Evolutionary conservation across 2,797 vertebrate genomes (phyloP), one percentile per base, ranked within the genome.

Genomic region (Myripristis murdjan): DNA sequence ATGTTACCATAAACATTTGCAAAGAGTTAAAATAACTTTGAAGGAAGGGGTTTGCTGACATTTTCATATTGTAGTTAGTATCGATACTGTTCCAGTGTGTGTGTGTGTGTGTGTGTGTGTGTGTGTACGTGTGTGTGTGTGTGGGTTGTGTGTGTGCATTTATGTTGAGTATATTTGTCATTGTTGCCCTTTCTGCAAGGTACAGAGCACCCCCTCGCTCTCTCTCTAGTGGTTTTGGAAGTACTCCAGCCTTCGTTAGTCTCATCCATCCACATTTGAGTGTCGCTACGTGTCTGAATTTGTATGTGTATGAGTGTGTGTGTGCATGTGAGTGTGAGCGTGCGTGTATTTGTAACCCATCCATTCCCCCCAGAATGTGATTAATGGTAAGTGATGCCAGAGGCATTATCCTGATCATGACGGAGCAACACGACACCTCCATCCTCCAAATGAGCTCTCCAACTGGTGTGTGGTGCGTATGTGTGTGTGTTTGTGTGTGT

Each of bases 321-420:
- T 28, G n/a, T 71, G 61, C n/a, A 41, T 44, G 41, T n/a, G 41
- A 6, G 41, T n/a, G 16, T 44, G 72, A 14, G 55, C 11, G 49
- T 2, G 46, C 64, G 37, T 66, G 63, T 75, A 68, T 83, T 43
- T 70, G 64, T 75, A 61, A 72, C 52, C 65, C 71, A 85, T 79
- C 63, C 28, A 79, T 82, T 82, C 66, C 63, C 67, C 24, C 61
- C 52, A 65, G 61, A 85, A 81, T 69, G 74, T 82, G 83, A 84
- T 79, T 79, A 82, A 89, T 82, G 74, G 43, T 79, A 79, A 79
- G 81, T 82, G 83, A 82, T 70, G 72, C 83, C 64, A 81, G 73
- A 81, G 62, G 72, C 76, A 79, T 89, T 85, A 82, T 77, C 70
- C 75, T 80, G 81, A 87, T 87, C 69, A 87, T 85, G 81, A 84